Evolutionary conservation across 2,113 vertebrate genomes (phyloP).

Genomic region (Limnothrissa miodon): DNA sequence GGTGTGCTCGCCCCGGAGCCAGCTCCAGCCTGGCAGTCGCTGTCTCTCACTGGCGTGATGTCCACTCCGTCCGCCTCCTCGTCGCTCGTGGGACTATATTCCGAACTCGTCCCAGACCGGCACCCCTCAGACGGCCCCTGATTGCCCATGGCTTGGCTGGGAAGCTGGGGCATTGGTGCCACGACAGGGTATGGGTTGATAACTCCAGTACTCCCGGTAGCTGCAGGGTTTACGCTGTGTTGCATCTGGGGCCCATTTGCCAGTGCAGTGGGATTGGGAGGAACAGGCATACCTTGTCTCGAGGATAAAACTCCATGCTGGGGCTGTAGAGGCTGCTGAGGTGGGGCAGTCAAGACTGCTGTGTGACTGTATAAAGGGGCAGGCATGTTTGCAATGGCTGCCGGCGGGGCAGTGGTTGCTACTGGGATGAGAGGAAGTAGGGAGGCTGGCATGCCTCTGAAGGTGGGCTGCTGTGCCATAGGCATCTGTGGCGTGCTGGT

Average conservation of each 20-base stretch:
- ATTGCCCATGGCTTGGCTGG: background rate
- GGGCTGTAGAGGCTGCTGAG: background rate
- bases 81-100: constrained; percentile 55
- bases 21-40: constrained; percentile 55
- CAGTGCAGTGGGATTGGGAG: background rate
- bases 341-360: background rate
- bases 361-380: background rate
- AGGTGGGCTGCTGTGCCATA: constrained; percentile 10
- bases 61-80: constrained; percentile 60
- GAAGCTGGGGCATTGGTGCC: background rate
- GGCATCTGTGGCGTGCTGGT: background rate
- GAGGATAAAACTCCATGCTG: background rate
- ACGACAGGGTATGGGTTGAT: background rate
- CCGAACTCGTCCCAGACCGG: constrained; percentile 44
- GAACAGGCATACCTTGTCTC: background rate
- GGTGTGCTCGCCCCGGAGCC: constrained; percentile 45
- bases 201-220: background rate
- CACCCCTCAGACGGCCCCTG: background rate
- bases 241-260: background rate
- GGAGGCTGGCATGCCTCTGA: background rate
- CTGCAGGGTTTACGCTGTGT: background rate
- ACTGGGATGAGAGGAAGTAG: background rate
- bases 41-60: constrained; percentile 66
- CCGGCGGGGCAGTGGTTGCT: too few species aligned
- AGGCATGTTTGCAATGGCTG: background rate